Evolutionary conservation across 2,797 vertebrate genomes (phyloP).

Genomic region (Acrossocheilus fasciatus): DNA sequence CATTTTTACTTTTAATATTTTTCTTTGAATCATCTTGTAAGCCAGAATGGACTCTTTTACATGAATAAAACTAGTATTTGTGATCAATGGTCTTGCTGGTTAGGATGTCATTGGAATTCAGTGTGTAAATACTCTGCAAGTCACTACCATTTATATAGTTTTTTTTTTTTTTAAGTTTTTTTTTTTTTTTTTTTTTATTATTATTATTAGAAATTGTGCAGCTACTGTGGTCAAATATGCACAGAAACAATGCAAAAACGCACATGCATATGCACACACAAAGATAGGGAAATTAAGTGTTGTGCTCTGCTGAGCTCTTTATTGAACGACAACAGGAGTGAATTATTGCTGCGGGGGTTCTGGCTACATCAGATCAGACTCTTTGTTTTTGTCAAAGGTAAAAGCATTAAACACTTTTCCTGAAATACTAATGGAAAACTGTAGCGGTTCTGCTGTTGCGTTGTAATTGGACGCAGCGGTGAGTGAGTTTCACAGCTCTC

Average conservation of each 20-base stretch:
- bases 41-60: not conserved
- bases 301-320: not conserved
- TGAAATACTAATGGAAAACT: not conserved
- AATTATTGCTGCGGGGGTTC: not conserved
- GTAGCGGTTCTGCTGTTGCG: not conserved
- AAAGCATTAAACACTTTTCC: not conserved
- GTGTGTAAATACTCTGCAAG: not conserved
- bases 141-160: not conserved
- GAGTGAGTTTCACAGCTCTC: constrained; percentile 49
- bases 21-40: not conserved
- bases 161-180: too few relatives aligned
- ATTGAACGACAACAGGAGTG: constrained; percentile 2
- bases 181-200: too few relatives aligned
- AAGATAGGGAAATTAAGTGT: not conserved
- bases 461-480: constrained; percentile 16
- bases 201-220: not conserved
- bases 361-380: not conserved
- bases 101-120: not conserved
- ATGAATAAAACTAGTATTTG: not conserved
- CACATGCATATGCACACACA: not conserved
- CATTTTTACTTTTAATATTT: not conserved
- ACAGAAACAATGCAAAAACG: not conserved
- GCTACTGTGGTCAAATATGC: not conserved
- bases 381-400: constrained; percentile 20
- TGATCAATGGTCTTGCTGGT: not conserved